Percentiles rank a stretch among this genome's conserved stretches.
These are phyloP conservation scores for Euplagia quadripunctaria DNA, from an alignment of 2,888 invertebrate species.

Conservation along the genomic window DNA sequence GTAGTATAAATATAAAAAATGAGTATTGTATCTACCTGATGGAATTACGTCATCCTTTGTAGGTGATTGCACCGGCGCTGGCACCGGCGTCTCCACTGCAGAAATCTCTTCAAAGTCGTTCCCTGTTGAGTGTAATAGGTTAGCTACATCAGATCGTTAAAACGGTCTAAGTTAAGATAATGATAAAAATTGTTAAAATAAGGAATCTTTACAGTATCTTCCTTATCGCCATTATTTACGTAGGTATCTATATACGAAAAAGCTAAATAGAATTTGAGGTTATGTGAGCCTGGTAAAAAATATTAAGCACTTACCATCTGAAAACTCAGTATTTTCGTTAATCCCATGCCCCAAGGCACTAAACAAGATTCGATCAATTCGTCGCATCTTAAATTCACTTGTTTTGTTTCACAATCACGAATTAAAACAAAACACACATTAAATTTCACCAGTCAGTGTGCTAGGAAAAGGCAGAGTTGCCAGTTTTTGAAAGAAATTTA, in stretches of 20 bases:
- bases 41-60: constrained; percentile 16
- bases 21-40: constrained; percentile 10
- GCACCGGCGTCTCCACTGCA: constrained; percentile 2
- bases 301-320: constrained; percentile 20
- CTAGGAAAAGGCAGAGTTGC: constrained; percentile 11
- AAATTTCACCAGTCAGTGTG: constrained; percentile 5
- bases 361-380: constrained; percentile 29
- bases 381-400: constrained; percentile 23
- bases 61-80: constrained; percentile 10
- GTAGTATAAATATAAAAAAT: no score
- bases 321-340: constrained; percentile 18
- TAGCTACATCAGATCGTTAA: not conserved
- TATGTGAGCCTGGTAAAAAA: constrained; percentile 12
- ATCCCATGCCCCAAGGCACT: constrained; percentile 28
- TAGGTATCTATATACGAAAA: constrained; percentile 16
- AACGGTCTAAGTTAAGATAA: constrained; percentile 5
- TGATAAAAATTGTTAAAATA: constrained; percentile 1
- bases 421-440: constrained; percentile 3
- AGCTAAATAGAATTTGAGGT: constrained; percentile 11
- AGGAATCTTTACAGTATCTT: constrained; percentile 5
- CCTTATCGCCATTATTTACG: constrained; percentile 6
- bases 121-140: constrained; percentile 14
- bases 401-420: constrained; percentile 20
- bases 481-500: constrained; percentile 17
- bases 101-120: constrained; percentile 12